Evolutionary conservation across 2,888 invertebrate species (phyloP).

Genomic region (Labia minor): DNA sequence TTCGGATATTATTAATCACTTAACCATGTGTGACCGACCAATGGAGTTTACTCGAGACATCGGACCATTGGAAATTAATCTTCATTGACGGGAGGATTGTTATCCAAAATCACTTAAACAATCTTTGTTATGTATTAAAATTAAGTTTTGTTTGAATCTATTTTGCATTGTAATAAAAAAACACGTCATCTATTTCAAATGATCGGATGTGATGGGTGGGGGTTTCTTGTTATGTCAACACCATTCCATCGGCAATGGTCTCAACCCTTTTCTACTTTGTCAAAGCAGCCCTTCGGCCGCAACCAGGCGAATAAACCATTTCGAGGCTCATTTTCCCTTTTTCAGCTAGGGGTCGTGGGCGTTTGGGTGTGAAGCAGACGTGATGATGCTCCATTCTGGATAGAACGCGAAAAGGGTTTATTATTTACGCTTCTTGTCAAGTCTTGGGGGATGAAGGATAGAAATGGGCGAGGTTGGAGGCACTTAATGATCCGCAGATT

Average conservation of each 20-base stretch:
- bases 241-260: neutral
- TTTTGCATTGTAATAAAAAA: neutral
- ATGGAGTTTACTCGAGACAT: neutral
- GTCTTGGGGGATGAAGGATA: too few species aligned
- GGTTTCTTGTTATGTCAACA: neutral
- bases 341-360: neutral
- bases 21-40: neutral
- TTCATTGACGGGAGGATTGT: neutral
- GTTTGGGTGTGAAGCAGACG: conserved; percentile 13
- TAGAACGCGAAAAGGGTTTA: neutral
- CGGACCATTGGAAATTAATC: neutral
- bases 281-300: conserved; percentile 7
- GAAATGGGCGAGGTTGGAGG: too few species aligned
- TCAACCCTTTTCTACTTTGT: conserved; percentile 3
- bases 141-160: too few species aligned
- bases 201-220: neutral
- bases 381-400: neutral
- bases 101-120: neutral
- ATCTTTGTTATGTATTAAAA: neutral
- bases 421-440: neutral
- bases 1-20: neutral
- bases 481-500: too few species aligned
- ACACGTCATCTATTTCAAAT: neutral
- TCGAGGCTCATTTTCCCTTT: neutral
- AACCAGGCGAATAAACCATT: conserved; percentile 7